Evolutionary conservation across 2,797 vertebrate genomes (phyloP).

Genomic region (Lepus oiostolus): DNA sequence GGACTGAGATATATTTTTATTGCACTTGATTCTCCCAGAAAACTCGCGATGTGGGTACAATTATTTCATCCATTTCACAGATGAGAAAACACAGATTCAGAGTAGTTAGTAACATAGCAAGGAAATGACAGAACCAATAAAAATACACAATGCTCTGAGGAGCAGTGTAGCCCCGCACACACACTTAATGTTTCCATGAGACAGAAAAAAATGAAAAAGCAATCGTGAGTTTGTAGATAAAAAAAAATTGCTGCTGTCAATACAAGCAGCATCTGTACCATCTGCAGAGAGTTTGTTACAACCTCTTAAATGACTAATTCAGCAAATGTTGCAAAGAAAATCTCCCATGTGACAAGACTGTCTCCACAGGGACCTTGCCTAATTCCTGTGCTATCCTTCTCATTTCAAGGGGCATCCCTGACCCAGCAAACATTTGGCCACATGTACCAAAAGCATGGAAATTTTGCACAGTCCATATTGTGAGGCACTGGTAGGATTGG

Average conservation of each 20-base stretch:
- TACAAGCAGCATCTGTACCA: slow-evolving; percentile 5
- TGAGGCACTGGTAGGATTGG: not conserved
- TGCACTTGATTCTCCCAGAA: slow-evolving; percentile 33
- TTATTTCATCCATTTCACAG: slow-evolving; percentile 48
- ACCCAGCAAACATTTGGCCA: not conserved
- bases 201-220: slow-evolving; percentile 35
- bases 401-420: slow-evolving; percentile 10
- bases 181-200: not conserved
- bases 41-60: not conserved
- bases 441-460: not conserved
- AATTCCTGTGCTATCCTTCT: not conserved
- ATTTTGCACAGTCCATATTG: not conserved
- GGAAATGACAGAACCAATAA: slow-evolving; percentile 27
- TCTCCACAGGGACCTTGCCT: not conserved
- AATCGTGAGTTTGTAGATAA: not conserved
- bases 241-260: slow-evolving; percentile 66
- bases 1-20: slow-evolving; percentile 5
- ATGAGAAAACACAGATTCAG: slow-evolving; percentile 25
- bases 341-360: not conserved
- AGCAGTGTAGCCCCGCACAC: not conserved
- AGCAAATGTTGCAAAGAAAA: slow-evolving; percentile 32
- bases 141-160: slow-evolving; percentile 4
- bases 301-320: slow-evolving; percentile 60
- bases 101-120: slow-evolving; percentile 53
- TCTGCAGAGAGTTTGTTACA: not conserved